Conservation (phyloP, 1,140 invertebrate species). For the Papilio xuthus region DNA sequence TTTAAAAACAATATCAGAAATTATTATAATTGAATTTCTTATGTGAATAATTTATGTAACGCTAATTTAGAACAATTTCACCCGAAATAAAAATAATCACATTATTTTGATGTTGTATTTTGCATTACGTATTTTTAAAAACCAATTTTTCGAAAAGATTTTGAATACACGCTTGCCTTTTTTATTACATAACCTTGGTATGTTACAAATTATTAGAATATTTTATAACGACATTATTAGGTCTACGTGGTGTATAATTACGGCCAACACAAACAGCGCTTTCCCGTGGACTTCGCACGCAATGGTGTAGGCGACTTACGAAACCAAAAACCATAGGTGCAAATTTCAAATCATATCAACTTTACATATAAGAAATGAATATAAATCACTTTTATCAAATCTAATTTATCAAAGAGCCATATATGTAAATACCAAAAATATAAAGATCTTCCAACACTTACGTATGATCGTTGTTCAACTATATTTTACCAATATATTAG, state of each 20-base stretch:
- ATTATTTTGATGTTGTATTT: not conserved
- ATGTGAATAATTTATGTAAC: not conserved
- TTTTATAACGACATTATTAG: not conserved
- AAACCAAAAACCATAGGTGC: not conserved
- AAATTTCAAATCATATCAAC: not conserved
- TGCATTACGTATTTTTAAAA: not conserved
- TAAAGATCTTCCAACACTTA: not conserved
- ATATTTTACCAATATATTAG: not conserved
- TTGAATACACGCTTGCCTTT: not conserved
- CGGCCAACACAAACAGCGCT: not conserved
- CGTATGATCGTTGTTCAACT: not conserved
- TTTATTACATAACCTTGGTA: not conserved
- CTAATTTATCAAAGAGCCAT: not conserved
- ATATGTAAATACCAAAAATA: not conserved
- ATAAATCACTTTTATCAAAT: not conserved
- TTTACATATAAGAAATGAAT: not conserved
- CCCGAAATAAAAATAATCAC: not conserved
- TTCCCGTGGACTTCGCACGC: slow-evolving; percentile 2
- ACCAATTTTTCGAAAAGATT: not conserved
- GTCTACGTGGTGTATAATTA: slow-evolving; percentile 3
- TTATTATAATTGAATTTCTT: not conserved
- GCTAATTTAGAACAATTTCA: not conserved
- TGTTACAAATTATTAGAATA: not conserved
- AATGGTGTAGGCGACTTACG: slow-evolving; percentile 6
- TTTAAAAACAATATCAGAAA: not conserved